phyloP scores from a whole-genome alignment of 1,140 invertebrate genomes.

The Habropoda laboriosa region DNA sequence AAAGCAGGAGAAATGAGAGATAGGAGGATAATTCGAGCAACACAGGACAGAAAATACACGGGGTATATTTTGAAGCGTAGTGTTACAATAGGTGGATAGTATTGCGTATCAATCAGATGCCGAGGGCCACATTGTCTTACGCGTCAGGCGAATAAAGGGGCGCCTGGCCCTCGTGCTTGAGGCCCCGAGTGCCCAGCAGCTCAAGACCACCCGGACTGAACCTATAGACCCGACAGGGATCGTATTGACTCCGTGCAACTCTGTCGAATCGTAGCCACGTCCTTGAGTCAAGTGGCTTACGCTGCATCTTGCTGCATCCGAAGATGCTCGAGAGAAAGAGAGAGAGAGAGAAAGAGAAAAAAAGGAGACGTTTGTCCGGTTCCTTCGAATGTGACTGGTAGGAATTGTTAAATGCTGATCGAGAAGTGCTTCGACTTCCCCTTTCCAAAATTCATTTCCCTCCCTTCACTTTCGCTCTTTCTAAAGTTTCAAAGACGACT shows the following conservation, averaged over 20 bases:
- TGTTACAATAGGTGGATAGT: conserved; percentile 73
- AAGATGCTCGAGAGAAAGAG: neutral
- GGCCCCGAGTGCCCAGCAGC: conserved; percentile 56
- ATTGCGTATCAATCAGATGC: conserved; percentile 79
- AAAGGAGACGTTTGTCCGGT: conserved; percentile 15
- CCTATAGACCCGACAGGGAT: conserved; percentile 71
- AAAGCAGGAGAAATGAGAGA: neutral
- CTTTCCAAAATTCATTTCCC: no score
- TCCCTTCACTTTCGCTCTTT: no score
- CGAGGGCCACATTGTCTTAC: conserved; percentile 75
- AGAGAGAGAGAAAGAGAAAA: conserved; percentile 38
- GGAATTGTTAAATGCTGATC: conserved; percentile 11
- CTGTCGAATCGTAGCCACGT: conserved; percentile 65
- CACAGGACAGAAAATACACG: conserved; percentile 45
- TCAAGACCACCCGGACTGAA: conserved; percentile 76
- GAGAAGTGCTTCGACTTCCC: neutral
- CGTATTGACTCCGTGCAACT: conserved; percentile 73
- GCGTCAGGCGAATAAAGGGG: conserved; percentile 73
- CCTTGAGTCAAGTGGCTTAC: conserved; percentile 63
- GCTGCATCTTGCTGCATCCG: conserved; percentile 56
- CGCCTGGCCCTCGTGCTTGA: conserved; percentile 55
- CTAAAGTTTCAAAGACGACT: no score
- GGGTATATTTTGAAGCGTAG: conserved; percentile 60
- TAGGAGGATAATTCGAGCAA: neutral
- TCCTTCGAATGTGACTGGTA: neutral